Evolutionary conservation across 2,113 vertebrate species (phyloP), one percentile per base, ranked within the genome.

Genomic region (Chunga burmeisteri): DNA sequence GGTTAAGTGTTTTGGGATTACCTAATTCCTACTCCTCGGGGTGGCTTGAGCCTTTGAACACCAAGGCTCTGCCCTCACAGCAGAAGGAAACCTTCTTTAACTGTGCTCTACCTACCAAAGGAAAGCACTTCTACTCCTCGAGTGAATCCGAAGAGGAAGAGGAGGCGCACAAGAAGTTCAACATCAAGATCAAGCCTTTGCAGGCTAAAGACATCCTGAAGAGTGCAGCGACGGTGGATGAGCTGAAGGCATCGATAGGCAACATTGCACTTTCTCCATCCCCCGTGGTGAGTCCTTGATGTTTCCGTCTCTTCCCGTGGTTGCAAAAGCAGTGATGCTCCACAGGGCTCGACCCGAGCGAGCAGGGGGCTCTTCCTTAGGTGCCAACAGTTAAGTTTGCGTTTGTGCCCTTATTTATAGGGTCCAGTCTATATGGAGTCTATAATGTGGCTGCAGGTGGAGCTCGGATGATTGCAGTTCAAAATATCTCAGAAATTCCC

Each of bases 91-190:
- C 8, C 16, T 95, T 98, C 99, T 97, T 99, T 99, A 98, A 99
- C 98, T 50, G 97, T 71, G 77, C 74, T 89, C 93, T 96, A 99
- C 99, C 98, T 75, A 98, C 98, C 98, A 99, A 98, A 98, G 98
- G 98, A 96, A 99, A 99, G 96, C 99, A 99, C 93, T 99, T 99
- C 97, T 99, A 99, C 98, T 99, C 99, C 81, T 99, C 99, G 7
- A 99, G 99, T 9, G 99, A 99, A 66, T 99, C 99, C 0, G 99
- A 99, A 94, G 99, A 99, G 42, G 99, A 99, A 49, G 99, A 99
- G 91, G 99, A 99, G 94, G 98, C 98, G 1, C 99, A 98, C 95
- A 99, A 98, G 97, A 99, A 99, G 90, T 99, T 99, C 97, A 99
- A 99, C 96, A 99, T 99, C 74, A 99, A 98, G 98, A 99, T 99